These are phyloP conservation scores for Corynorhinus townsendii DNA, from an alignment of 2,113 vertebrate species.

Conservation along the genomic window DNA sequence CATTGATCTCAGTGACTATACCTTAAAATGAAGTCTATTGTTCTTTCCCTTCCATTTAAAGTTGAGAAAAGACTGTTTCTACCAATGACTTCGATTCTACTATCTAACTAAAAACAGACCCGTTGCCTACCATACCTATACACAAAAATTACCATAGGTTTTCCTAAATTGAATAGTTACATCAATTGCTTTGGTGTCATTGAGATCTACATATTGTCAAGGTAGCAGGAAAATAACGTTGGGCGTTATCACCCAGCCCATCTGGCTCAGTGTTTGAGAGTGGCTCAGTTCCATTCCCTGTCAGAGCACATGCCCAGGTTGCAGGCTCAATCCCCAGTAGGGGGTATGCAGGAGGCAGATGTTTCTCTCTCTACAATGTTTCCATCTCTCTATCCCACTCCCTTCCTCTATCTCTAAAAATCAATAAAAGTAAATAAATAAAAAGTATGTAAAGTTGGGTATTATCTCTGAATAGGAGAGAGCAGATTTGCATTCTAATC, in stretches of 20 bases:
- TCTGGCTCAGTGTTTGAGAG: no score
- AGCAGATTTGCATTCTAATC: neutral
- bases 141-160: neutral
- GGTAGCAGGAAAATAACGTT: neutral
- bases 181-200: neutral
- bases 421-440: no score
- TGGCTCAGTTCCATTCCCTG: no score
- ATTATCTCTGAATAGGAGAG: neutral
- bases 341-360: no score
- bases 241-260: no score
- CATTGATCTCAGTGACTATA: neutral
- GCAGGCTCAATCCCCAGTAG: no score
- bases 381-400: no score
- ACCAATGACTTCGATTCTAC: neutral
- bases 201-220: neutral
- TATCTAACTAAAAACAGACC: slow-evolving; percentile 10
- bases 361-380: no score
- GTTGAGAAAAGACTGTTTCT: slow-evolving; percentile 28
- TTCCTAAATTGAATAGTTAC: slow-evolving; percentile 1
- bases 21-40: slow-evolving; percentile 13
- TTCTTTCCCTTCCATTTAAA: slow-evolving; percentile 34
- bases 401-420: no score
- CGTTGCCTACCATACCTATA: neutral
- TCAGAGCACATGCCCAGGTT: no score
- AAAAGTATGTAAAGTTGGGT: neutral